Conservation (phyloP, 2,888 invertebrate species). For the Dryobota labecula region DNA sequence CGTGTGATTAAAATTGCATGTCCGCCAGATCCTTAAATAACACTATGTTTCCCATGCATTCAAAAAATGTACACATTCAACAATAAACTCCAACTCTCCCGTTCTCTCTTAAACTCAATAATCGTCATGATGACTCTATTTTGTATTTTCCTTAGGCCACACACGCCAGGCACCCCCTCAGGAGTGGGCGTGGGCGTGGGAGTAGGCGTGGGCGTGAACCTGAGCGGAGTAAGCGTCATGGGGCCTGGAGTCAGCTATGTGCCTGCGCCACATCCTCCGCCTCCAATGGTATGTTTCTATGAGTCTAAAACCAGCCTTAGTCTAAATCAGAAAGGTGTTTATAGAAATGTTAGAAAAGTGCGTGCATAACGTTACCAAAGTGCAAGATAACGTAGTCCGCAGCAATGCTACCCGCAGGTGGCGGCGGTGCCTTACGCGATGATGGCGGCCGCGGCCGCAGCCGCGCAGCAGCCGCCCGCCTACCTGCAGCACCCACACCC, state of each 20-base stretch:
- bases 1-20: too few relatives aligned
- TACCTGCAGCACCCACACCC: slow-evolving; percentile 86
- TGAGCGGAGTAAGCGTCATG: slow-evolving; percentile 85
- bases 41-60: too few relatives aligned
- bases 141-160: slow-evolving; percentile 90
- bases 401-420: slow-evolving; percentile 74
- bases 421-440: slow-evolving; percentile 85
- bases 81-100: too few relatives aligned
- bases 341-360: not conserved
- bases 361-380: not conserved
- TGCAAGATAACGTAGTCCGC: slow-evolving; percentile 15
- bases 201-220: slow-evolving; percentile 84
- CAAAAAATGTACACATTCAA: not conserved
- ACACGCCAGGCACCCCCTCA: slow-evolving; percentile 95
- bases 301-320: too few relatives aligned
- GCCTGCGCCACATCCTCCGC: slow-evolving; percentile 86
- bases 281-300: slow-evolving; percentile 79
- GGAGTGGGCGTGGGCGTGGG: slow-evolving; percentile 75
- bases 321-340: not conserved
- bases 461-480: slow-evolving; percentile 85
- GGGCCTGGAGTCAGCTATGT: slow-evolving; percentile 89
- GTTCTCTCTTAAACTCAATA: too few relatives aligned
- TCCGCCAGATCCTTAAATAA: too few relatives aligned
- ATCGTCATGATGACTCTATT: not conserved
- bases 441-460: slow-evolving; percentile 84